Conservation (phyloP, 2,888 invertebrate species). For the Hydrotaea cyrtoneurina region DNA sequence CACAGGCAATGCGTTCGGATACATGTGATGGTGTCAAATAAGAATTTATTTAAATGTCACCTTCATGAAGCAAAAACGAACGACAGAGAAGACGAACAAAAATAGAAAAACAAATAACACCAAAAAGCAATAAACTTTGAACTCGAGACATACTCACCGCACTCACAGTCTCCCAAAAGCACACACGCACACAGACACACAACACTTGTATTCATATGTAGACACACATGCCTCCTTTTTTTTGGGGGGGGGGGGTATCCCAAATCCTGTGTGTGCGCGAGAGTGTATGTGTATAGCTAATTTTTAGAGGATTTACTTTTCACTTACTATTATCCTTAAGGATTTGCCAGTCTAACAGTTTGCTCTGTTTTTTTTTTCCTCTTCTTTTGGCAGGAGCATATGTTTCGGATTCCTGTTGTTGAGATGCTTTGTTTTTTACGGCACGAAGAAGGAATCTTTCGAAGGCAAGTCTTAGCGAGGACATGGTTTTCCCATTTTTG, state of each 20-base stretch:
- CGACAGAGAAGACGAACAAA: background rate
- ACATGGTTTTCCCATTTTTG: background rate
- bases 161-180: slow-evolving; percentile 4
- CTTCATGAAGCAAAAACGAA: slow-evolving; percentile 8
- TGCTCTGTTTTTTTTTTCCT: slow-evolving; percentile 35
- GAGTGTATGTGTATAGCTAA: slow-evolving; percentile 30
- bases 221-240: slow-evolving; percentile 36
- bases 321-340: slow-evolving; percentile 66
- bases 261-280: slow-evolving; percentile 30
- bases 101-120: slow-evolving; percentile 1
- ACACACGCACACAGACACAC: background rate
- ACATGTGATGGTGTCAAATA: slow-evolving; percentile 40
- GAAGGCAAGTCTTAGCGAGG: background rate
- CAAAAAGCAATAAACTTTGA: slow-evolving; percentile 47
- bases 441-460: background rate
- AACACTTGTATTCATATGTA: background rate
- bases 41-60: slow-evolving; percentile 54
- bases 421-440: background rate
- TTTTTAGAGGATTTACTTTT: slow-evolving; percentile 65
- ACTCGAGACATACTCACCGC: slow-evolving; percentile 21
- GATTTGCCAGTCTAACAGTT: slow-evolving; percentile 59
- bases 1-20: background rate
- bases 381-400: slow-evolving; percentile 31
- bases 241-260: slow-evolving; percentile 1
- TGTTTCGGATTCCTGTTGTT: slow-evolving; percentile 15